Conservation (phyloP, 1,140 invertebrate genomes). For the Camponotus floridanus region DNA sequence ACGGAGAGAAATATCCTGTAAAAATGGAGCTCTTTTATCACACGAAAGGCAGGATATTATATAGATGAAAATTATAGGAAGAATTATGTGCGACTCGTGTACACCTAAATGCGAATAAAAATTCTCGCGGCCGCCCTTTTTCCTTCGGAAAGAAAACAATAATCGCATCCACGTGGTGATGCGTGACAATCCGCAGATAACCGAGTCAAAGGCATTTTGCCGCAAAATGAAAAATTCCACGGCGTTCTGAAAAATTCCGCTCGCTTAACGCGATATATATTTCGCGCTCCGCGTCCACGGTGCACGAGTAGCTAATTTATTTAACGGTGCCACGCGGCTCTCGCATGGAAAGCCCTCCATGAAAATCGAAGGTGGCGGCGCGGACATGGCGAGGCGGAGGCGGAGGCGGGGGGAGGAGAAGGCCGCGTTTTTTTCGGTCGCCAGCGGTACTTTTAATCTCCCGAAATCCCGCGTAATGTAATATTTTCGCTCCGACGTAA, state of each 20-base stretch:
- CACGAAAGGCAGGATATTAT: not conserved
- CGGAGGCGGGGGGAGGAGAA: not conserved
- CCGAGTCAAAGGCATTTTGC: constrained; percentile 49
- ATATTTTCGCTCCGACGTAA: constrained; percentile 35
- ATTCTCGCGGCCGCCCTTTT: not conserved
- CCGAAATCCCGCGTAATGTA: constrained; percentile 44
- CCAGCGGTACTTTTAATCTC: constrained; percentile 56
- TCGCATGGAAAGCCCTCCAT: constrained; percentile 29
- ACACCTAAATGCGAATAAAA: not conserved
- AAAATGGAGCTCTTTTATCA: not conserved
- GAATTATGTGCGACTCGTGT: not conserved
- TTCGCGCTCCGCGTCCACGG: constrained; percentile 23
- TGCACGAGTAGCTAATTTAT: constrained; percentile 48
- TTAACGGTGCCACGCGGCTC: constrained; percentile 43
- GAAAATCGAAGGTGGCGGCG: constrained; percentile 49
- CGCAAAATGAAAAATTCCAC: constrained; percentile 53
- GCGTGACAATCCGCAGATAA: constrained; percentile 39
- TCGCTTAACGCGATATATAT: constrained; percentile 53
- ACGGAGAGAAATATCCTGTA: not conserved
- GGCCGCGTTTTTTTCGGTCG: constrained; percentile 17
- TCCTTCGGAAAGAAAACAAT: not conserved
- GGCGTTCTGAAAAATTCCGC: constrained; percentile 52
- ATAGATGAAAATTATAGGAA: not conserved
- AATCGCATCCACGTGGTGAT: not conserved
- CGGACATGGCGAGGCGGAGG: not conserved